phyloP scores from a whole-genome alignment of 2,888 invertebrate species.

The Scaeva pyrastri region DNA sequence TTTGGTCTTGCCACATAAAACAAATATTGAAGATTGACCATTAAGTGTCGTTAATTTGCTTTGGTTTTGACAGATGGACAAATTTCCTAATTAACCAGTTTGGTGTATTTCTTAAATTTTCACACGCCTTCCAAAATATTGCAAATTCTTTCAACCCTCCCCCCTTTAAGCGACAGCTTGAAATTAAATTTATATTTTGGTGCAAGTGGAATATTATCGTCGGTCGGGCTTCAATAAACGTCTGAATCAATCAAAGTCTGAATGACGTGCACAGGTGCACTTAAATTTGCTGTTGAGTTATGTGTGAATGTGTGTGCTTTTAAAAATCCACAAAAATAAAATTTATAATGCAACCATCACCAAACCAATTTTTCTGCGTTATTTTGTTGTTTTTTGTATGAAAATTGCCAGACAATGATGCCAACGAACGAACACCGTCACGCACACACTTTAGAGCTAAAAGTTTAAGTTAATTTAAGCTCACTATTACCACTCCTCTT shows the following conservation, averaged over 20 bases:
- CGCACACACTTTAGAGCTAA: constrained; percentile 37
- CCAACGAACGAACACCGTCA: constrained; percentile 15
- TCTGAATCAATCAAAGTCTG: constrained; percentile 2
- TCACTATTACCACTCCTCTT: not conserved
- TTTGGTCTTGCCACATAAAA: too few species aligned
- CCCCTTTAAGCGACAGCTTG: not conserved
- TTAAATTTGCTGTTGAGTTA: constrained; percentile 31
- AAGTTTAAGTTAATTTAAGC: constrained; percentile 19
- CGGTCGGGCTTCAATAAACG: not conserved
- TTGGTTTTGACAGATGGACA: too few species aligned
- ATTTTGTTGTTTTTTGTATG: constrained; percentile 19
- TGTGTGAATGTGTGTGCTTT: not conserved
- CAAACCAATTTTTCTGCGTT: not conserved
- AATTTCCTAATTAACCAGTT: too few species aligned
- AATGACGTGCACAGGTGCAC: constrained; percentile 11
- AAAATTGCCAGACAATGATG: constrained; percentile 14
- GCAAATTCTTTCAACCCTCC: too few species aligned
- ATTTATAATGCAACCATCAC: constrained; percentile 6
- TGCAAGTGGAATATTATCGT: not conserved
- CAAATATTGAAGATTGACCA: too few species aligned
- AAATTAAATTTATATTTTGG: not conserved
- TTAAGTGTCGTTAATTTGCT: too few species aligned
- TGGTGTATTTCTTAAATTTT: too few species aligned
- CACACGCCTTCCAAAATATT: too few species aligned
- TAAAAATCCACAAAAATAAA: constrained; percentile 24